A percentile compares a stretch with the other conserved stretches of the same genome.
phyloP scores from a whole-genome alignment of 23 tunicate genomes.

The Trididemnum nubilum region DNA sequence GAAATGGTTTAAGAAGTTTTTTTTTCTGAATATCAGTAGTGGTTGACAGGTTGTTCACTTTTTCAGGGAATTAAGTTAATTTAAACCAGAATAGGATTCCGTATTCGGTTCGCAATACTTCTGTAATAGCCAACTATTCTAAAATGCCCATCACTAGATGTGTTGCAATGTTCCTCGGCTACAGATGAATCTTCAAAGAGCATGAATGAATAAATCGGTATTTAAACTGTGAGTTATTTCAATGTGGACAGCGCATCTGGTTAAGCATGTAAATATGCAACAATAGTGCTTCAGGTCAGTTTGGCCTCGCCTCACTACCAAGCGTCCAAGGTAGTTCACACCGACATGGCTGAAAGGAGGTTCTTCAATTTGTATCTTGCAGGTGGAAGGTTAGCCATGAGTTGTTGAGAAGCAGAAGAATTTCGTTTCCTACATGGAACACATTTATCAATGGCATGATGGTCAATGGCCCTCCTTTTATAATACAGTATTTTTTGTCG shows the following conservation, averaged over 20 bases:
- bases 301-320: not conserved
- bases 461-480: not conserved
- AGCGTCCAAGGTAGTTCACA: not conserved
- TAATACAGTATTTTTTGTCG: no score
- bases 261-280: slow-evolving; percentile 7
- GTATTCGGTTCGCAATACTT: no score
- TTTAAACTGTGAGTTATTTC: not conserved
- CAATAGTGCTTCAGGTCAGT: not conserved
- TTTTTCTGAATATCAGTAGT: not conserved
- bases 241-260: slow-evolving; percentile 2
- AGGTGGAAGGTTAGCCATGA: slow-evolving; percentile 3
- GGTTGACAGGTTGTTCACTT: no score
- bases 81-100: no score
- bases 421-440: not conserved
- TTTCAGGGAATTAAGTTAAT: no score
- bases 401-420: not conserved
- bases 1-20: not conserved
- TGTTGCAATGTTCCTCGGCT: not conserved
- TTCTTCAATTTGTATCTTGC: not conserved
- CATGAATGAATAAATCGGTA: not conserved
- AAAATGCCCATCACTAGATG: no score
- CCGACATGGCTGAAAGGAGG: not conserved
- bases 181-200: not conserved
- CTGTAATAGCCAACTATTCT: no score
- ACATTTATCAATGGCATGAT: not conserved